phyloP scores from a whole-genome alignment of 2,888 invertebrate species.

The Campoplex capitator region DNA sequence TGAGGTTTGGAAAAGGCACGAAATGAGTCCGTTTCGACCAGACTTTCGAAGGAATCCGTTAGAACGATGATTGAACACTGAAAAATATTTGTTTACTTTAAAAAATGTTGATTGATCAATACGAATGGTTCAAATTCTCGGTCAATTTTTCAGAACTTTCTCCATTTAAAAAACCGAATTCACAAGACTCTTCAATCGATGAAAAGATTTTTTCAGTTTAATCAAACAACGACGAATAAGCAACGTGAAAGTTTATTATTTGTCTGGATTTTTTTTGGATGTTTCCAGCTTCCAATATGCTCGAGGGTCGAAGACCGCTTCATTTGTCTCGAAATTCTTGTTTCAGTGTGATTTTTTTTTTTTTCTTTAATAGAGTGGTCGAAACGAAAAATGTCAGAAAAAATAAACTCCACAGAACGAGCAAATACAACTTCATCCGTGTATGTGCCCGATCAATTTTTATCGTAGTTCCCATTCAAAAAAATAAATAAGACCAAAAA shows the following conservation, averaged over 20 bases:
- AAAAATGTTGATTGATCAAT: background rate
- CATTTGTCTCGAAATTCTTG: background rate
- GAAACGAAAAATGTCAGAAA: background rate
- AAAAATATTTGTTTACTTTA: background rate
- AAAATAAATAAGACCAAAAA: too few species aligned
- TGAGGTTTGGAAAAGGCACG: background rate
- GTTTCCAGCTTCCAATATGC: background rate
- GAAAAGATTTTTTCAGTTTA: background rate
- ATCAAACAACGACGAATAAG: background rate
- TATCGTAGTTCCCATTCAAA: background rate
- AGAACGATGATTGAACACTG: background rate
- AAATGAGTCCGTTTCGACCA: background rate
- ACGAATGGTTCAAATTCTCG: background rate
- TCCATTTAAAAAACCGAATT: background rate
- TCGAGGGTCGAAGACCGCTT: background rate
- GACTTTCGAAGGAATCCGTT: background rate
- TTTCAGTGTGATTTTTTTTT: background rate
- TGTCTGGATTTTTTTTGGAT: background rate
- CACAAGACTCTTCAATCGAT: background rate
- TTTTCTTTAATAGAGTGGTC: background rate
- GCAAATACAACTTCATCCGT: too few species aligned
- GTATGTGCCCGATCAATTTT: background rate
- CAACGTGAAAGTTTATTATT: conserved; percentile 1
- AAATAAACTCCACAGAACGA: background rate
- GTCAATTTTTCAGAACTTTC: background rate